phyloP scores from a whole-genome alignment of 2,797 vertebrate genomes.

The Cuculus canorus region DNA sequence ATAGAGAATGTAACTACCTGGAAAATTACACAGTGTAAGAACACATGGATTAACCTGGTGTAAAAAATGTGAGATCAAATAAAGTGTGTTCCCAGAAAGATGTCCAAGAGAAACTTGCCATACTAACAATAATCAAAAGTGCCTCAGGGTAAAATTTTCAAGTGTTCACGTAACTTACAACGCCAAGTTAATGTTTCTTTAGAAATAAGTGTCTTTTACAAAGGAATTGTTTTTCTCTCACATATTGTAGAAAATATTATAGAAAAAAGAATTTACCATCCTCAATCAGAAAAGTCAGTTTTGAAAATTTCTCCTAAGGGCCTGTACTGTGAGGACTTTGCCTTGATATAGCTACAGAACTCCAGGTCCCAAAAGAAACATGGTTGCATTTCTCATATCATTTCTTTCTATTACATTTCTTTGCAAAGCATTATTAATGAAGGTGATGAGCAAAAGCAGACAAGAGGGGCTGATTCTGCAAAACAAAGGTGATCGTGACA shows the following conservation, averaged over 20 bases:
- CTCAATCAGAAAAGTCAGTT: background rate
- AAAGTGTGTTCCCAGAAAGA: background rate
- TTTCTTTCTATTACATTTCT: background rate
- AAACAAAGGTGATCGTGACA: background rate
- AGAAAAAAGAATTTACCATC: background rate
- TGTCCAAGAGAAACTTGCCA: background rate
- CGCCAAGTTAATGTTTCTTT: background rate
- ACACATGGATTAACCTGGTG: background rate
- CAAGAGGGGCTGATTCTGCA: no score
- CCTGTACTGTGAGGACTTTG: background rate
- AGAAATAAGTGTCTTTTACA: background rate
- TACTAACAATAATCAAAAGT: background rate
- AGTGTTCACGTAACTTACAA: background rate
- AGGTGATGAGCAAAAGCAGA: no score
- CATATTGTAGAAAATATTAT: rapidly evolving
- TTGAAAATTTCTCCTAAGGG: background rate
- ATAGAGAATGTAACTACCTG: background rate
- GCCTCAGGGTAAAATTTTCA: background rate
- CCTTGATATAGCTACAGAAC: background rate
- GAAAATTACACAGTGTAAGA: background rate
- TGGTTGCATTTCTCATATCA: background rate
- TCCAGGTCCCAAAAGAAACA: background rate
- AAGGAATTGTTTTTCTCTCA: background rate
- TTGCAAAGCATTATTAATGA: background rate
- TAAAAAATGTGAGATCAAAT: background rate